Evolutionary conservation across 2,888 invertebrate genomes (phyloP).

Genomic region (Amphipyra tragopoginis): DNA sequence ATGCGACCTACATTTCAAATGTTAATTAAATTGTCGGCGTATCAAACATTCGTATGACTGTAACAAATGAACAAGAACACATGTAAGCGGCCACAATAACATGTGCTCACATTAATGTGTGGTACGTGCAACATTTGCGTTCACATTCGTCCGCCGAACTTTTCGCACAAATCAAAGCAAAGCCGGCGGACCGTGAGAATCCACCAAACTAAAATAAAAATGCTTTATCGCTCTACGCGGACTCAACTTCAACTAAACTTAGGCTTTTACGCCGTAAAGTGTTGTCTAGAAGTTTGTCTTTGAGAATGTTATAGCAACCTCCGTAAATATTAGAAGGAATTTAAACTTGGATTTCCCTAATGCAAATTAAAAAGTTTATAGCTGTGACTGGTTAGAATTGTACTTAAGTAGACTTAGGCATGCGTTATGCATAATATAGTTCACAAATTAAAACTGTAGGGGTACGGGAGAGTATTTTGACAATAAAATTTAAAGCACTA

Average conservation of each 20-base stretch:
- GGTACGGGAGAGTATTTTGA: not conserved
- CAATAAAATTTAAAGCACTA: not conserved
- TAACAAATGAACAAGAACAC: constrained; percentile 53
- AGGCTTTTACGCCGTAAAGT: constrained; percentile 49
- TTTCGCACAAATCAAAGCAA: constrained; percentile 73
- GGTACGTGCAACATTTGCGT: constrained; percentile 52
- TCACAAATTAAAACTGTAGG: too few relatives aligned
- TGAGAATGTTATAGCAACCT: constrained; percentile 47
- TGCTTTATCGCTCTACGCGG: constrained; percentile 64
- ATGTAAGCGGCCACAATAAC: constrained; percentile 57
- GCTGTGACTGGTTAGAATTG: constrained; percentile 8
- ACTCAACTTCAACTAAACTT: constrained; percentile 52
- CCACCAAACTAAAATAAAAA: constrained; percentile 69
- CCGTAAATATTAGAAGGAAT: constrained; percentile 51
- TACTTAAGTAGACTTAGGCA: not conserved
- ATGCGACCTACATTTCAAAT: constrained; percentile 40
- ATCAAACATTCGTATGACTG: constrained; percentile 52
- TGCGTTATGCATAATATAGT: too few relatives aligned
- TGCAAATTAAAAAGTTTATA: constrained; percentile 48
- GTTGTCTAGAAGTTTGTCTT: constrained; percentile 57
- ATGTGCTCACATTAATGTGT: constrained; percentile 53
- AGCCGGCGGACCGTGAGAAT: constrained; percentile 52
- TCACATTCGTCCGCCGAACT: constrained; percentile 62
- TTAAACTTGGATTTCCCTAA: constrained; percentile 49
- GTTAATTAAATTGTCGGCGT: constrained; percentile 58